Percentiles rank a stretch among this genome's conserved stretches.
These are phyloP conservation scores for Catocala nupta DNA, from an alignment of 2,888 invertebrate species.

Conservation along the genomic window DNA sequence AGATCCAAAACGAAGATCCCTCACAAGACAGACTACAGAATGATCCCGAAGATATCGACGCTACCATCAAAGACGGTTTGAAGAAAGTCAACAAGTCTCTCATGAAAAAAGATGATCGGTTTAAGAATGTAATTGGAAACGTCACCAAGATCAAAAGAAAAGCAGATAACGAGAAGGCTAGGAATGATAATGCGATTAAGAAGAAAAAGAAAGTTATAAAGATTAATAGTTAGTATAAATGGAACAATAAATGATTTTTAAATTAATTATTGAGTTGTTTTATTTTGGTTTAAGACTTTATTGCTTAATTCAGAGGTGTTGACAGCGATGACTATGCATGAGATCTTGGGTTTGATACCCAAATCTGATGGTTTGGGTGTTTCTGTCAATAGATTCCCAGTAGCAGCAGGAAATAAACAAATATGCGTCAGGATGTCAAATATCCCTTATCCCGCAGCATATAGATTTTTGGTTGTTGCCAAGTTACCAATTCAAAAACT, in stretches of 20 bases:
- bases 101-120: slow-evolving; percentile 83
- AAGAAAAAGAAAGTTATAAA: slow-evolving; percentile 62
- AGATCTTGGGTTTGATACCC: no score
- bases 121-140: slow-evolving; percentile 82
- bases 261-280: no score
- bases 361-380: no score
- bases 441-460: no score
- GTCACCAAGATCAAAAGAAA: slow-evolving; percentile 79
- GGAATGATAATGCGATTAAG: slow-evolving; percentile 44
- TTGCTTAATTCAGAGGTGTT: no score
- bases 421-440: no score
- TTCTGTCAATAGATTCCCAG: no score
- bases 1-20: slow-evolving; percentile 60
- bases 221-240: slow-evolving; percentile 6
- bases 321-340: no score
- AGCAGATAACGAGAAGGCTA: slow-evolving; percentile 67
- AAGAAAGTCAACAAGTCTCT: slow-evolving; percentile 78
- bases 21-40: slow-evolving; percentile 52
- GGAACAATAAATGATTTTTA: not conserved
- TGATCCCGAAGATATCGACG: slow-evolving; percentile 67
- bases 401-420: no score
- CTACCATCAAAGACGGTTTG: slow-evolving; percentile 69
- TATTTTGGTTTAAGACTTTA: no score
- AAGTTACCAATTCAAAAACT: no score
- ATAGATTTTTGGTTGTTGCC: no score